These are phyloP conservation scores for Apantesis nais DNA, from an alignment of 2,888 invertebrate species.

Conservation along the genomic window DNA sequence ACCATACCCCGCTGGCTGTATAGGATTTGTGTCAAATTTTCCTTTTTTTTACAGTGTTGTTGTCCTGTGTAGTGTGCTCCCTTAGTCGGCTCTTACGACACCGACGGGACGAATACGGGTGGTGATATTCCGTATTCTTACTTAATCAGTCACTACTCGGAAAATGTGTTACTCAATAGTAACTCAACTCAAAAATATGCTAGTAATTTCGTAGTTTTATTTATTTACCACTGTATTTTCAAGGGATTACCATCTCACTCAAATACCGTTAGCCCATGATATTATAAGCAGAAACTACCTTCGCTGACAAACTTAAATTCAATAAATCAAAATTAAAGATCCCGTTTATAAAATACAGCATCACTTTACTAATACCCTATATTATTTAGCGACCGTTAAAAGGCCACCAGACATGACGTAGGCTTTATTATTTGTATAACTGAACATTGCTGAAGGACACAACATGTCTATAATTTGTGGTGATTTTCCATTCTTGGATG, in stretches of 20 bases:
- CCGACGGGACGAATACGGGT: too few species aligned
- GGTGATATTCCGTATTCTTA: too few species aligned
- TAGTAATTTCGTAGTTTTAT: not conserved
- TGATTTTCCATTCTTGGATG: conserved; percentile 38
- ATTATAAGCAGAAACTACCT: too few species aligned
- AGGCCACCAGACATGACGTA: conserved; percentile 33
- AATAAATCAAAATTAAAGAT: not conserved
- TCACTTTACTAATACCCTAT: not conserved
- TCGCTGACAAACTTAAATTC: not conserved
- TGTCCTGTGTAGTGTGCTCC: too few species aligned
- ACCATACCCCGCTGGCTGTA: too few species aligned
- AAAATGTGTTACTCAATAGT: too few species aligned
- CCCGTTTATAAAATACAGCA: not conserved
- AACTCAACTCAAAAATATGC: conserved; percentile 32
- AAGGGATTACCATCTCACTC: not conserved
- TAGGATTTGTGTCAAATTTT: too few species aligned
- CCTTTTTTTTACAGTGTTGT: too few species aligned
- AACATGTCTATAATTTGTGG: conserved; percentile 25
- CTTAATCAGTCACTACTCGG: too few species aligned
- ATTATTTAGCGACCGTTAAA: conserved; percentile 1
- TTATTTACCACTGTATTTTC: conserved; percentile 4
- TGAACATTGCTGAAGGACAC: conserved; percentile 45
- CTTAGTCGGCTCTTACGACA: too few species aligned
- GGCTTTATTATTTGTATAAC: conserved; percentile 39
- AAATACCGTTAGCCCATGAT: not conserved